Evolutionary conservation across 1,140 invertebrate species (phyloP).

Genomic region (Laupala kohalensis): DNA sequence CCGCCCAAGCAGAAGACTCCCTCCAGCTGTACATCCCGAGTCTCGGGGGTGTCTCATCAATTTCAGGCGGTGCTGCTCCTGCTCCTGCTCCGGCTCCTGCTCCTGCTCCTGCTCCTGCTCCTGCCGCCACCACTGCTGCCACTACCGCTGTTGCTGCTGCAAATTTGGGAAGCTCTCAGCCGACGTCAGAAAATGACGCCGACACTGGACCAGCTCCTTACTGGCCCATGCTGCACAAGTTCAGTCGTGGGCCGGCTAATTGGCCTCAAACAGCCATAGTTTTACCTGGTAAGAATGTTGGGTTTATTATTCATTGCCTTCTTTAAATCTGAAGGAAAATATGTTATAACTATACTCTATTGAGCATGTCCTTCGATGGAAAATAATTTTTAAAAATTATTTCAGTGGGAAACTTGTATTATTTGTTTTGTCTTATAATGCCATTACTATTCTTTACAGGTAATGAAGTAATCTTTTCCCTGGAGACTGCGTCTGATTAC

Average conservation of each 20-base stretch:
- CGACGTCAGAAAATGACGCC: constrained; percentile 1
- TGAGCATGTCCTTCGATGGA: too few species aligned
- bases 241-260: constrained; percentile 50
- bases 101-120: background rate
- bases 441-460: constrained; percentile 33
- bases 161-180: background rate
- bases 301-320: background rate
- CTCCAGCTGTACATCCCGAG: constrained; percentile 71
- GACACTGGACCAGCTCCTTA: constrained; percentile 31
- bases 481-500: constrained; percentile 92
- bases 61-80: background rate
- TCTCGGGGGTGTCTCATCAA: background rate
- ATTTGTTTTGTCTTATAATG: background rate
- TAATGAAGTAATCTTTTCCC: constrained; percentile 84
- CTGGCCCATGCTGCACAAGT: constrained; percentile 59
- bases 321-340: background rate
- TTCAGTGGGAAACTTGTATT: background rate
- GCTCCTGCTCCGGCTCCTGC: too few species aligned
- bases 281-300: constrained; percentile 51
- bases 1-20: constrained; percentile 85
- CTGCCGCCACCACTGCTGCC: background rate
- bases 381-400: background rate
- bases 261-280: constrained; percentile 82
- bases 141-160: background rate
- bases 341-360: background rate